These are phyloP conservation scores for Pseudolycoriella hygida DNA, from an alignment of 2,888 invertebrate species.

Conservation along the genomic window DNA sequence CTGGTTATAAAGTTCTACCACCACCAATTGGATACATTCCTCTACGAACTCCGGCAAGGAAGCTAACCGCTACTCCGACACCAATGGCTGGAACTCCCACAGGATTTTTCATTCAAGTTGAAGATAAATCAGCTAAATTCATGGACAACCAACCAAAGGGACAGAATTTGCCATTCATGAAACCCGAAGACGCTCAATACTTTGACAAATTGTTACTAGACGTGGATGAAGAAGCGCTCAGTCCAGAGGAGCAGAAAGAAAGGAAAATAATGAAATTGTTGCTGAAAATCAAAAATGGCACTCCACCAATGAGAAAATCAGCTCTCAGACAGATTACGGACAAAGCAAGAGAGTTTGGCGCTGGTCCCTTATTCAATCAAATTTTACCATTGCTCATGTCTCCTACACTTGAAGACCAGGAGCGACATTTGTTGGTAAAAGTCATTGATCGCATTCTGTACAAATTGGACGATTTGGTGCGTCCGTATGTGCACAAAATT, in stretches of 20 bases:
- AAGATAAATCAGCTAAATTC: conserved; percentile 68
- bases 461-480: conserved; percentile 93
- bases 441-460: conserved; percentile 97
- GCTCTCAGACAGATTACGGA: conserved; percentile 96
- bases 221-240: conserved; percentile 89
- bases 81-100: conserved; percentile 84
- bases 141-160: conserved; percentile 96
- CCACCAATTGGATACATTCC: conserved; percentile 94
- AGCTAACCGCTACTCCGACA: conserved; percentile 95
- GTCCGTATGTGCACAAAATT: conserved; percentile 99
- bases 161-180: conserved; percentile 91
- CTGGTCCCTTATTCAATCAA: conserved; percentile 97
- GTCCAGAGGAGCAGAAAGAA: conserved; percentile 95
- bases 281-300: conserved; percentile 97
- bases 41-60: conserved; percentile 91
- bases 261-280: conserved; percentile 97
- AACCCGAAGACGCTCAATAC: conserved; percentile 99
- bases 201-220: conserved; percentile 96
- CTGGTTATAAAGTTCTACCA: conserved; percentile 91
- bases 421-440: conserved; percentile 94
- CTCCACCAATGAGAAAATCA: conserved; percentile 98
- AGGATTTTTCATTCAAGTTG: conserved; percentile 89
- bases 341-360: conserved; percentile 95
- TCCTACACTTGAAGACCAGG: conserved; percentile 97
- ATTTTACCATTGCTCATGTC: conserved; percentile 99